Conservation (phyloP, 1,140 invertebrate genomes). For the Tenebrio molitor region DNA sequence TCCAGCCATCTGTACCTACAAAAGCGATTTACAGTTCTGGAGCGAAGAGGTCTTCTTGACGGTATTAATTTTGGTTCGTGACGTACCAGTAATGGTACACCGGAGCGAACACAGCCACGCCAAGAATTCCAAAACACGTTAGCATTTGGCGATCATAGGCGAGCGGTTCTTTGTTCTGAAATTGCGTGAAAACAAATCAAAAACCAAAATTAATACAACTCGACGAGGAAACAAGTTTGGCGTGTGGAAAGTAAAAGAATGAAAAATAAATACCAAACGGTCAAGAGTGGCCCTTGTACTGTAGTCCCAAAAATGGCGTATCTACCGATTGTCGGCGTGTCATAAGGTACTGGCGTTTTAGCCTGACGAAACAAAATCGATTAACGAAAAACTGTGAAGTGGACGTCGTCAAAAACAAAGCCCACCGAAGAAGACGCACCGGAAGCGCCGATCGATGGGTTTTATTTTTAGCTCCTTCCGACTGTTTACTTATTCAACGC, state of each 20-base stretch:
- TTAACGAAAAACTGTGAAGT: slow-evolving; percentile 14
- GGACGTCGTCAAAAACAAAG: background rate
- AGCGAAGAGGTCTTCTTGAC: no score
- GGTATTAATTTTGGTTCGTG: slow-evolving; percentile 42
- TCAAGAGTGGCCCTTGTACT: slow-evolving; percentile 74
- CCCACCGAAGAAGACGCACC: no score
- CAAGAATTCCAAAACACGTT: slow-evolving; percentile 19
- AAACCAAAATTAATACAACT: slow-evolving; percentile 32
- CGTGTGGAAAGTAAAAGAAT: slow-evolving; percentile 6
- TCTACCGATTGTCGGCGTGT: slow-evolving; percentile 69
- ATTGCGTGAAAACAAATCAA: slow-evolving; percentile 11
- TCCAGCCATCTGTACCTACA: slow-evolving; percentile 86
- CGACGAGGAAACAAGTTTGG: background rate
- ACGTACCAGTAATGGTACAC: slow-evolving; percentile 41
- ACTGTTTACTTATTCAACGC: background rate
- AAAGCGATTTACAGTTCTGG: no score
- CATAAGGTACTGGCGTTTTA: slow-evolving; percentile 67
- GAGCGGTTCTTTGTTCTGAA: slow-evolving; percentile 22
- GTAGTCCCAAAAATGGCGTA: slow-evolving; percentile 74
- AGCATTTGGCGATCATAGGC: slow-evolving; percentile 17
- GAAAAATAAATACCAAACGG: slow-evolving; percentile 69
- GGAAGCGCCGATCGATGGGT: no score
- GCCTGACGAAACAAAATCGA: slow-evolving; percentile 58
- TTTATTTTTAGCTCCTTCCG: background rate
- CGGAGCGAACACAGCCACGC: slow-evolving; percentile 18